phyloP scores from a whole-genome alignment of 2,113 vertebrate genomes.

The Nettapus auritus region DNA sequence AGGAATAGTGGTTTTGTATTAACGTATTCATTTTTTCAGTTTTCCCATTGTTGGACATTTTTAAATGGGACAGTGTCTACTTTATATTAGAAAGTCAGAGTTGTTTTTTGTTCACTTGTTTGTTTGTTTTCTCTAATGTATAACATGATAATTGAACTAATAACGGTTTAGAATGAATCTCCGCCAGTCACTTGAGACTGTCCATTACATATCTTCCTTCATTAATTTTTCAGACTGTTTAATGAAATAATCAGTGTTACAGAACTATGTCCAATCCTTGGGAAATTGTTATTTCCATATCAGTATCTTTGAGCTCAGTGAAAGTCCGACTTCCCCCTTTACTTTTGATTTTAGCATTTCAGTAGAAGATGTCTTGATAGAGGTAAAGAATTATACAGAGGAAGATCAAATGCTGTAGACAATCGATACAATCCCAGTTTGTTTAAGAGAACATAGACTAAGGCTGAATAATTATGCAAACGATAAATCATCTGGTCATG shows the following conservation, averaged over 20 bases:
- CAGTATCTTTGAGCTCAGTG: not conserved
- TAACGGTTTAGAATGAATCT: not conserved
- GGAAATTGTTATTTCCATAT: not conserved
- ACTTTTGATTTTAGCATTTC: not conserved
- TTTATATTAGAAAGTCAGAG: not conserved
- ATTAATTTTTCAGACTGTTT: not conserved
- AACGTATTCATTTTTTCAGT: not conserved
- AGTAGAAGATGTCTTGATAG: not conserved
- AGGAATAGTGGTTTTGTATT: not conserved
- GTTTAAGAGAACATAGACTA: constrained; percentile 38
- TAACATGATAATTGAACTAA: not conserved
- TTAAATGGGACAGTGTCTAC: not conserved
- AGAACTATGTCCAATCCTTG: not conserved
- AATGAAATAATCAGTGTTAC: not conserved
- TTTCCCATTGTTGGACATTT: not conserved
- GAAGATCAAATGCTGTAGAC: not conserved
- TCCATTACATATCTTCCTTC: not conserved
- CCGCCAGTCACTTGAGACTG: not conserved
- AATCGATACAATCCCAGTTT: constrained; percentile 8
- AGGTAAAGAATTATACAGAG: not conserved
- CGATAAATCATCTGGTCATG: constrained; percentile 58
- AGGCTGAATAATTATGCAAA: constrained; percentile 59
- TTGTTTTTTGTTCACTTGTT: not conserved
- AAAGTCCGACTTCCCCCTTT: not conserved
- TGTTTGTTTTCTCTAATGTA: not conserved